phyloP scores from a whole-genome alignment of 2,888 invertebrate genomes.

The Litoditis marina region DNA sequence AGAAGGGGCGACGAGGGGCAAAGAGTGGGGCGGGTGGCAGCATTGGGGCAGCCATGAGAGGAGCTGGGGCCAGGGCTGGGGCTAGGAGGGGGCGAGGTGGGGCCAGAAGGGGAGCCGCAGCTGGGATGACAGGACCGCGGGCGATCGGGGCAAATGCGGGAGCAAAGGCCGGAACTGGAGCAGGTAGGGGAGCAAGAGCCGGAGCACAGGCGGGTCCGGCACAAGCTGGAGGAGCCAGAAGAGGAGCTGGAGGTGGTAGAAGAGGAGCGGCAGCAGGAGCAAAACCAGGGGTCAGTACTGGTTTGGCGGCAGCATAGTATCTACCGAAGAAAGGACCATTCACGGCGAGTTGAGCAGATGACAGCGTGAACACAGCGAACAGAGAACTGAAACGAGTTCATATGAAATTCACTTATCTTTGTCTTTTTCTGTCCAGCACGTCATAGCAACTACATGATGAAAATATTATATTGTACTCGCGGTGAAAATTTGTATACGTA shows the following conservation, averaged over 20 bases:
- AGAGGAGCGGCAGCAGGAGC: conserved; percentile 11
- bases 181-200: conserved; percentile 25
- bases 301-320: conserved; percentile 42
- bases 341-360: conserved; percentile 31
- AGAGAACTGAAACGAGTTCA: conserved; percentile 3
- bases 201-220: conserved; percentile 6
- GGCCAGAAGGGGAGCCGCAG: conserved; percentile 17
- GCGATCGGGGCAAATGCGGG: conserved; percentile 24
- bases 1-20: not conserved
- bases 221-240: conserved; percentile 4
- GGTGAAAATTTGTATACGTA: too few relatives aligned
- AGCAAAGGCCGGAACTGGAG: conserved; percentile 30
- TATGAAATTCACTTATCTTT: too few relatives aligned
- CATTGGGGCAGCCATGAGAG: conserved; percentile 18
- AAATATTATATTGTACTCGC: too few relatives aligned
- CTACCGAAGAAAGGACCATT: conserved; percentile 42
- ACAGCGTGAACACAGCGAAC: conserved; percentile 9
- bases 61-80: conserved; percentile 18
- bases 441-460: too few relatives aligned
- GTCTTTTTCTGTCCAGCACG: too few relatives aligned
- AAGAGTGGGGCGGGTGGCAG: conserved; percentile 14
- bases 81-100: conserved; percentile 26
- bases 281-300: conserved; percentile 36
- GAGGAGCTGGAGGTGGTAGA: conserved; percentile 20
- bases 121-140: conserved; percentile 18